phyloP scores from a whole-genome alignment of 2,888 invertebrate species.

The Gymnocheta viridis region DNA sequence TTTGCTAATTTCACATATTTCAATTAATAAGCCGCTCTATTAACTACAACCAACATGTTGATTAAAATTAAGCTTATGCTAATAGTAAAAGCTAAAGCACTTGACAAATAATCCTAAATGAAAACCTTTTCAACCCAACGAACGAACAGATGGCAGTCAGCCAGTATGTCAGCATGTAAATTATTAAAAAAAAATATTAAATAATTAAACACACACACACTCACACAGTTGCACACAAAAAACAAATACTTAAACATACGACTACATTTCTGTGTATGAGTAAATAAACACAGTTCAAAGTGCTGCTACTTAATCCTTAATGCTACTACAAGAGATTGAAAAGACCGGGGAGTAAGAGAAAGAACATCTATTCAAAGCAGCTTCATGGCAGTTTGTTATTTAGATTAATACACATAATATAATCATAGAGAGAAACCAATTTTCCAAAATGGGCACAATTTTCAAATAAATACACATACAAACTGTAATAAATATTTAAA shows the following conservation, averaged over 20 bases:
- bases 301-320: slow-evolving; percentile 6
- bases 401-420: neutral
- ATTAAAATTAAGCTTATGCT: slow-evolving; percentile 1
- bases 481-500: too few relatives aligned
- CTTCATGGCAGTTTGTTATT: neutral
- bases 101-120: slow-evolving; percentile 24
- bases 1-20: neutral
- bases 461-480: neutral
- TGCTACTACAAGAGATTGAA: neutral
- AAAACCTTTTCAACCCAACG: slow-evolving; percentile 7
- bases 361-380: neutral
- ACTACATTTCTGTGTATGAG: too few relatives aligned
- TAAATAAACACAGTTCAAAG: neutral
- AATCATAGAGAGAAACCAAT: slow-evolving; percentile 15
- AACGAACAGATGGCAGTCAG: neutral
- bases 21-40: neutral
- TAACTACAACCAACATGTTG: neutral
- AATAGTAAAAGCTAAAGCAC: slow-evolving; percentile 16
- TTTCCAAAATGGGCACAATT: slow-evolving; percentile 1
- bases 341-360: neutral
- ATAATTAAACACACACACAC: neutral
- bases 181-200: slow-evolving; percentile 37
- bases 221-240: neutral
- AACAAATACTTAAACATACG: neutral
- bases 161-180: neutral